phyloP scores from a whole-genome alignment of 2,113 vertebrate genomes.

The Epinephelus fuscoguttatus region DNA sequence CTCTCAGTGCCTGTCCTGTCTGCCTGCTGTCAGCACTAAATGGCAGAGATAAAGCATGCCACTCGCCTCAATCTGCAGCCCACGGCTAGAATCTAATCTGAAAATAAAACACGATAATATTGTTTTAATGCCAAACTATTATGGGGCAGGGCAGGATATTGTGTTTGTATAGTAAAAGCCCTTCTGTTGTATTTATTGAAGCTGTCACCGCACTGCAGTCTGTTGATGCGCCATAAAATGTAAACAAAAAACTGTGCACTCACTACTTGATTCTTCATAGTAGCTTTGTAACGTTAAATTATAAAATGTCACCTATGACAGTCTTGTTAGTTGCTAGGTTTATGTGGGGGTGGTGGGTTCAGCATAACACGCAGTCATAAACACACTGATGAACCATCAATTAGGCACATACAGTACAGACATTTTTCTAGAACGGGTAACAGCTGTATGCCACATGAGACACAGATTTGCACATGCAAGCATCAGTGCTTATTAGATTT shows the following conservation, averaged over 20 bases:
- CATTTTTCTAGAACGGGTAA: neutral
- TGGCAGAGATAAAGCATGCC: constrained; percentile 72
- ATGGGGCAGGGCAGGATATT: constrained; percentile 64
- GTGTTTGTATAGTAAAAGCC: constrained; percentile 68
- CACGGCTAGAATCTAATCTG: constrained; percentile 68
- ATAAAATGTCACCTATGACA: constrained; percentile 1
- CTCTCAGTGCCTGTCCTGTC: constrained; percentile 69
- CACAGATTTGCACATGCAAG: neutral
- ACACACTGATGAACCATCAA: neutral
- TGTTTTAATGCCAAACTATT: constrained; percentile 77
- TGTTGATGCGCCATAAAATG: constrained; percentile 43
- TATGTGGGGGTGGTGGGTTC: neutral
- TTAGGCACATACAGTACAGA: neutral
- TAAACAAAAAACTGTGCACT: constrained; percentile 33
- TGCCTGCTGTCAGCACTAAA: constrained; percentile 76
- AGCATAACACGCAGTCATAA: neutral
- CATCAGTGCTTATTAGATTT: neutral
- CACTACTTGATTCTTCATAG: neutral
- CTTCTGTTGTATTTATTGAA: constrained; percentile 66
- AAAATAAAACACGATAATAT: constrained; percentile 76
- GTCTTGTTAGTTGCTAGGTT: neutral
- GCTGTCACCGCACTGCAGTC: constrained; percentile 40
- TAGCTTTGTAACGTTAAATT: neutral
- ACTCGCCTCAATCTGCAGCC: constrained; percentile 63
- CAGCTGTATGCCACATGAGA: neutral